These are phyloP conservation scores for Crypturellus undulatus DNA, from an alignment of 2,113 vertebrate species.

Conservation along the genomic window DNA sequence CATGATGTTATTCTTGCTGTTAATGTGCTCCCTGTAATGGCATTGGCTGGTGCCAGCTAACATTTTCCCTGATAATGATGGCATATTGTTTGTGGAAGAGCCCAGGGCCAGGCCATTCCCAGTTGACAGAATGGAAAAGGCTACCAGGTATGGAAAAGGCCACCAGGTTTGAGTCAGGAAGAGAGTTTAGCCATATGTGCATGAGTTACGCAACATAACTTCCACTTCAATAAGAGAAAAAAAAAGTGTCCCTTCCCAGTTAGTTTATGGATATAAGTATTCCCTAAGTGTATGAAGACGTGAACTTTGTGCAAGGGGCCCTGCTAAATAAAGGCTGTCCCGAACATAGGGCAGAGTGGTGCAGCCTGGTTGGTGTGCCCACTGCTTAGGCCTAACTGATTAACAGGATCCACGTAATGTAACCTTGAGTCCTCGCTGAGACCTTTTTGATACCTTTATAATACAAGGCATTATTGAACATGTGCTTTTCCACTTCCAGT, in stretches of 20 bases:
- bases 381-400: neutral
- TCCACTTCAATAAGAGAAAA: neutral
- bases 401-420: accelerated
- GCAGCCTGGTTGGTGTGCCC: accelerated
- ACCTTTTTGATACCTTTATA: neutral
- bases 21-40: accelerated
- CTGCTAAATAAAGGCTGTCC: neutral
- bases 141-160: neutral
- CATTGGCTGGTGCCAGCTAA: neutral
- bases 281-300: neutral
- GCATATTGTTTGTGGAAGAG: neutral
- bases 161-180: neutral
- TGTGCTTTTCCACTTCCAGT: neutral
- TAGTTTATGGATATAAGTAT: neutral
- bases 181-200: accelerated
- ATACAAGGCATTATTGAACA: neutral
- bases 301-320: neutral
- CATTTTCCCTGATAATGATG: accelerated
- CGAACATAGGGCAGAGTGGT: accelerated
- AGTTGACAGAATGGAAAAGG: neutral
- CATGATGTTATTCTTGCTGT: neutral
- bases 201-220: neutral
- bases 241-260: neutral
- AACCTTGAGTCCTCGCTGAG: neutral
- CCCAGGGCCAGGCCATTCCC: neutral